Base-by-base conservation (phyloP, 2,113 vertebrate species). In the Cyphomyrus plagiostoma region DNA sequence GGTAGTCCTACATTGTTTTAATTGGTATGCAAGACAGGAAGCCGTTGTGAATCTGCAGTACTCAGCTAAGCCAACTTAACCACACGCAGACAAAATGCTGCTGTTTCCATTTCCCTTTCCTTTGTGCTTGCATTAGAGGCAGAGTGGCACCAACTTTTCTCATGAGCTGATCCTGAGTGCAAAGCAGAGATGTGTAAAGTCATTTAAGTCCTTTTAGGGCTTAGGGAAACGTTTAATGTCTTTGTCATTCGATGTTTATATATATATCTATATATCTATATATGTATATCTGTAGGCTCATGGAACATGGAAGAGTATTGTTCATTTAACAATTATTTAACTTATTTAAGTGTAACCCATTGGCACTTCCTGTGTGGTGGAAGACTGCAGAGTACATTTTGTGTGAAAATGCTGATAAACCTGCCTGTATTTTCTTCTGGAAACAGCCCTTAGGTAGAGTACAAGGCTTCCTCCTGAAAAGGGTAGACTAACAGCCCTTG, bases 91-190 rank as follows among this genome's bases (percentile, higher is more conserved):
- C 56, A 84, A 90, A 83, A 50, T 50, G 8, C 87, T 70, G 53
- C 90, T 90, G 84, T 91, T 45, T 93, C 35, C 87, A 85, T 90
- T 90, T 88, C 91, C 91, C 90, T 92, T 89, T 88, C 58, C 80
- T 56, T 10, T 85, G 77, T 42, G 77, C 42, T 23, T 46, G 45
- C 88, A 35, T 50, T 88, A 42, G 46, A n/a, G 17, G 77, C 35
- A 42, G 13, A 82, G 35, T 82, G 62, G 62, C 77, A 82, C 35
- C 39, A 35, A 45, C 80, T 83, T 77, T 39, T 77, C 70, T 39
- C 70, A 19, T 77, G 30, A 77, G 15, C 30, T 2, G 15, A 39
- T 77, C 26, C 70, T 39, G 15, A 39, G 70, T 77, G 13, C 26
- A 77, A 77, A 77, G 15, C 70, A 77, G 62, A 66, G 70, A 39